Evolutionary conservation across 2,797 vertebrate genomes (phyloP).

Genomic region (Pseudochirops corinnae): DNA sequence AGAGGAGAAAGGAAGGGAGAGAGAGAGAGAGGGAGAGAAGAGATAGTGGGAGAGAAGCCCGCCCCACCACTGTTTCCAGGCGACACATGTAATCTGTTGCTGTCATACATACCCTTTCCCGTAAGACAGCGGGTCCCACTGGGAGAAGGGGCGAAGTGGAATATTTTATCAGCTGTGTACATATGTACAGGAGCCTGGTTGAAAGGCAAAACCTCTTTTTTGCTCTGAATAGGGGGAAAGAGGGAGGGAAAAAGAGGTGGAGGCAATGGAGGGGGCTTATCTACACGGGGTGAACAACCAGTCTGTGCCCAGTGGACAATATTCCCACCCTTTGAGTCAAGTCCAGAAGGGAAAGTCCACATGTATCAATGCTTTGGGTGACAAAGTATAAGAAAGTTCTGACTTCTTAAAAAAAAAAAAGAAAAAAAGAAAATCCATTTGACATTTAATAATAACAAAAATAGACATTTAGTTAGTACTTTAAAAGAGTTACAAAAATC

Average conservation of each 20-base stretch:
- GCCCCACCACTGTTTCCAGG: conserved; percentile 75
- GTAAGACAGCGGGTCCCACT: conserved; percentile 81
- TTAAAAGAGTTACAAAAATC: neutral
- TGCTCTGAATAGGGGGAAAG: conserved; percentile 61
- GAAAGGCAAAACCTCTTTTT: conserved; percentile 81
- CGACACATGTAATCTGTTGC: conserved; percentile 80
- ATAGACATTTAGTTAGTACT: neutral
- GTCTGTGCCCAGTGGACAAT: neutral
- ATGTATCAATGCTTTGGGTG: neutral
- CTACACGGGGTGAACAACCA: conserved; percentile 53
- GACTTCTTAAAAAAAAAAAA: neutral
- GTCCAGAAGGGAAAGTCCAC: neutral
- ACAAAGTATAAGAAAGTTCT: neutral
- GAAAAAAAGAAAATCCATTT: neutral
- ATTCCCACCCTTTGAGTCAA: neutral
- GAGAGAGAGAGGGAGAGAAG: no score
- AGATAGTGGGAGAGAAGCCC: conserved; percentile 17
- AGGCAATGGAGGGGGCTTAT: conserved; percentile 49
- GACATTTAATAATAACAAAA: neutral
- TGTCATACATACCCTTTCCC: conserved; percentile 84
- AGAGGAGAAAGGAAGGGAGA: neutral
- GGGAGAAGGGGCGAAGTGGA: conserved; percentile 79
- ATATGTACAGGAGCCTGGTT: conserved; percentile 82
- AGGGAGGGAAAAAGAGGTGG: neutral
- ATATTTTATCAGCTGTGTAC: conserved; percentile 86